Evolutionary conservation across 2,888 invertebrate species (phyloP).

Genomic region (Alentia gelatinosa): DNA sequence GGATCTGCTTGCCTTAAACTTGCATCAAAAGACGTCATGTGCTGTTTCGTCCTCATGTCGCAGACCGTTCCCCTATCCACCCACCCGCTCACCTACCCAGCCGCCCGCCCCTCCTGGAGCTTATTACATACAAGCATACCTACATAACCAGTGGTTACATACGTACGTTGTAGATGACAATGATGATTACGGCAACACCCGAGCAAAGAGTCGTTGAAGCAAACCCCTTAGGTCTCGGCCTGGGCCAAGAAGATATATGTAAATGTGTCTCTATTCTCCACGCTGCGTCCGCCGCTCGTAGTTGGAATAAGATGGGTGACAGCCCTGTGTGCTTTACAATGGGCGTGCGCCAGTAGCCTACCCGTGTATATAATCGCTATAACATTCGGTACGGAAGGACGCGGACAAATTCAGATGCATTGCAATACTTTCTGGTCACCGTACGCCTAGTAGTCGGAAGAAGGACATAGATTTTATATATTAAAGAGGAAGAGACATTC

Average conservation of each 20-base stretch:
- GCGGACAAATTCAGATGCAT: background rate
- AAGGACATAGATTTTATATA: background rate
- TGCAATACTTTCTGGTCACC: background rate
- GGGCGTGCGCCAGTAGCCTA: background rate
- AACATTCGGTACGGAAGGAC: background rate
- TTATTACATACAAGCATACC: background rate
- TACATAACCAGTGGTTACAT: background rate
- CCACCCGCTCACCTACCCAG: background rate
- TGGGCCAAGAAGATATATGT: background rate
- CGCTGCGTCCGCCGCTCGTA: background rate
- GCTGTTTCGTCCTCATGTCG: background rate
- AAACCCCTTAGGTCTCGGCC: background rate
- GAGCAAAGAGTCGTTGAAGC: background rate
- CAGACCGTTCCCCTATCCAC: background rate
- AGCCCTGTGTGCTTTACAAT: background rate
- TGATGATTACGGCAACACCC: background rate
- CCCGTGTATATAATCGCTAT: background rate
- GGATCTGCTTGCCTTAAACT: constrained; percentile 3
- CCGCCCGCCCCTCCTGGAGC: too few species aligned
- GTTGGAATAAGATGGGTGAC: background rate
- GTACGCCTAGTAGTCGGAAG: background rate
- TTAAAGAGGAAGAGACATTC: too few species aligned
- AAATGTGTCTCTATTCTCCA: constrained; percentile 27
- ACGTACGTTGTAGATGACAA: background rate
- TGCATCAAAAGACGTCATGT: background rate